These are phyloP conservation scores for Syngnathus floridae DNA, from an alignment of 2,113 vertebrate species.

Conservation along the genomic window DNA sequence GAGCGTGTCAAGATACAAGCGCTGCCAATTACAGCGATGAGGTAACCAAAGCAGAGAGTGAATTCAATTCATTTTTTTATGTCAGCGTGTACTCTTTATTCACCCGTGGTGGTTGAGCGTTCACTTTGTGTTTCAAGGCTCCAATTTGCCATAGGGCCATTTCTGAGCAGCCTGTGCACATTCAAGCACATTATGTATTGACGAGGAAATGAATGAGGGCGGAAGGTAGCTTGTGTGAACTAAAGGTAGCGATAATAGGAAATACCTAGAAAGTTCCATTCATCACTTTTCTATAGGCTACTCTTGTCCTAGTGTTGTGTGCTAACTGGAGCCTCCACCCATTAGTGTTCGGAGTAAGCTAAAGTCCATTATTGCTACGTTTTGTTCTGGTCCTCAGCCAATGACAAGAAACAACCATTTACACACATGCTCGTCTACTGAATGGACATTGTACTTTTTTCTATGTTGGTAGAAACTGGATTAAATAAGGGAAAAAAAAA, in stretches of 20 bases:
- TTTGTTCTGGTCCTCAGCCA: background rate
- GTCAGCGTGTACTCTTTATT: constrained; percentile 6
- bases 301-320: background rate
- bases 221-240: constrained; percentile 12
- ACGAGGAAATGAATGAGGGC: constrained; percentile 8
- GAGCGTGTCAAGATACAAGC: background rate
- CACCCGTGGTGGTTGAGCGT: background rate
- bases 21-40: constrained; percentile 20
- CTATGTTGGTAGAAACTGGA: background rate
- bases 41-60: constrained; percentile 8
- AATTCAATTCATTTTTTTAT: constrained; percentile 16
- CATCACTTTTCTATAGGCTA: background rate
- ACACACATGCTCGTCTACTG: background rate
- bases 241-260: constrained; percentile 43
- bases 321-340: background rate
- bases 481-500: background rate
- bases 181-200: background rate
- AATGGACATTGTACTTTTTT: background rate
- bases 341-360: background rate
- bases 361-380: background rate
- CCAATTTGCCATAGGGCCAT: constrained; percentile 10
- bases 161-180: background rate
- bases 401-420: background rate
- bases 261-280: background rate
- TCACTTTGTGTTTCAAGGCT: constrained; percentile 14